These are phyloP conservation scores for Brachionus rubens DNA, from an alignment of 1,140 invertebrate species.

Conservation along the genomic window DNA sequence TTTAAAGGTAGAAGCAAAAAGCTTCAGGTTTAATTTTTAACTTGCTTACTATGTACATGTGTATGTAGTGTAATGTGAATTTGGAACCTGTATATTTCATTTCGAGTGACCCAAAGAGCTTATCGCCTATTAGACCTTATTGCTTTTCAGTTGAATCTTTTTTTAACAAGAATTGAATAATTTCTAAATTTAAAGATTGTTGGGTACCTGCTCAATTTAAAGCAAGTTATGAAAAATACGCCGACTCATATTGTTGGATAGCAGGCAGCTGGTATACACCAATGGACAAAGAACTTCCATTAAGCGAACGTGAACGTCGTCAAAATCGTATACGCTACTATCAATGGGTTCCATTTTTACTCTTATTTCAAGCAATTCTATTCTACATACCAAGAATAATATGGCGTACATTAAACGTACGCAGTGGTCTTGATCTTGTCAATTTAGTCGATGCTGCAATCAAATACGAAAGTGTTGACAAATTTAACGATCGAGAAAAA, in stretches of 20 bases:
- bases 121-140: no score
- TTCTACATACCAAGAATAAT: conserved; percentile 59
- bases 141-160: not conserved
- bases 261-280: conserved; percentile 42
- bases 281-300: conserved; percentile 30
- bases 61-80: no score
- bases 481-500: conserved; percentile 32
- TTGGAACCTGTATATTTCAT: no score
- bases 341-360: conserved; percentile 62
- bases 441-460: conserved; percentile 41
- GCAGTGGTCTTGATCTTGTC: conserved; percentile 43
- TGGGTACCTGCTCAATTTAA: conserved; percentile 45
- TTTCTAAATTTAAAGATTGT: not conserved
- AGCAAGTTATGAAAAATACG: conserved; percentile 46
- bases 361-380: conserved; percentile 58
- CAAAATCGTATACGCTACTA: conserved; percentile 56
- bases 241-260: conserved; percentile 46
- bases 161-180: not conserved
- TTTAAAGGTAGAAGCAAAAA: no score
- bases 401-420: conserved; percentile 52
- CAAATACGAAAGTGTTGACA: conserved; percentile 43
- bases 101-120: no score
- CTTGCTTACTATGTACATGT: no score
- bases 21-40: no score
- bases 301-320: conserved; percentile 17